Evolutionary conservation across 2,113 vertebrate species (phyloP).

Genomic region (Ctenomys sociabilis): DNA sequence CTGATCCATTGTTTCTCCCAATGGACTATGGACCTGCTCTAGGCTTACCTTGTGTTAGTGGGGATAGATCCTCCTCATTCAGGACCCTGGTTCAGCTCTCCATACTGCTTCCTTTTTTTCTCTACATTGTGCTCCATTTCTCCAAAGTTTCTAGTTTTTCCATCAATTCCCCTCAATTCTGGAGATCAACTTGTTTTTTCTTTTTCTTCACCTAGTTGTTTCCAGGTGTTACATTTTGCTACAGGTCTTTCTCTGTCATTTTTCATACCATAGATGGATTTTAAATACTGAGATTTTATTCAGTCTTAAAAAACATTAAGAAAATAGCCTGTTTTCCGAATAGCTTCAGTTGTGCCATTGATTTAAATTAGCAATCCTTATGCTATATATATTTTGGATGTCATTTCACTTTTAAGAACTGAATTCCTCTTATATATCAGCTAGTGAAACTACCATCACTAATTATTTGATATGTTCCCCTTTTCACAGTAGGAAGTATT

Average conservation of each 20-base stretch:
- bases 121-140: too few relatives aligned
- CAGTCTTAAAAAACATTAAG: background rate
- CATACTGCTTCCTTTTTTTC: background rate
- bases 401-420: background rate
- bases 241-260: background rate
- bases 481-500: background rate
- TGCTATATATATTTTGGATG: background rate
- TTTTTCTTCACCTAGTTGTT: background rate
- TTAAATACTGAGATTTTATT: background rate
- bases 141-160: background rate
- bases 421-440: background rate
- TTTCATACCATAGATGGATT: background rate
- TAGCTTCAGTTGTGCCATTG: background rate
- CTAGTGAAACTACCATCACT: background rate
- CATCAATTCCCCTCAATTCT: background rate
- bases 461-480: background rate
- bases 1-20: background rate
- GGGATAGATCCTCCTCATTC: background rate
- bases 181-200: background rate
- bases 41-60: background rate
- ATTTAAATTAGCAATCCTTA: background rate
- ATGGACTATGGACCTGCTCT: background rate
- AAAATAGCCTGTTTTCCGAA: background rate
- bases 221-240: background rate
- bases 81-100: background rate